Evolutionary conservation across 1,140 invertebrate species (phyloP), one percentile per base, ranked within the genome.

Genomic region (Geopemphigus sp.): DNA sequence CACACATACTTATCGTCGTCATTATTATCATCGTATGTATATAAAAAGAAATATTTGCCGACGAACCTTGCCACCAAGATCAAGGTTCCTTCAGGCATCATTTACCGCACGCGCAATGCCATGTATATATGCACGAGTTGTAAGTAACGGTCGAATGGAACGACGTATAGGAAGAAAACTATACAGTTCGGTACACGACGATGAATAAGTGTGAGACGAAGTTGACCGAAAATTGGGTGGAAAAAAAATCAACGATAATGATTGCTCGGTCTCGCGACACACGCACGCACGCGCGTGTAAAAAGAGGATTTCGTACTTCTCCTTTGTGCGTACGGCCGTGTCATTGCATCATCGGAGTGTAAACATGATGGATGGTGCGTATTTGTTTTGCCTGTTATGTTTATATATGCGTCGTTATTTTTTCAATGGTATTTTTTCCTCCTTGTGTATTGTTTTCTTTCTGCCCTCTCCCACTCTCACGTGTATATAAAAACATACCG

Each of bases 341-440:
- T 73, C 70, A 54, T 73, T 73, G 70, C 70, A 32, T 73, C 70
- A 73, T 54, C 70, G 50, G 15, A 73, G 53, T 73, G 70, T 54
- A 73, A 73, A 73, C 70, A 73, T n/a, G 70, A 56, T n/a, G 70
- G 70, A 73, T 50, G 22, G 53, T 29, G 70, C 5, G 70, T 73
- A 73, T 73, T 73, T 73, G 54, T 68, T 68, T 68, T 68, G 19
- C 39, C 39, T 11, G 63, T n/a, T n/a, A n/a, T n/a, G n/a, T n/a
- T n/a, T n/a, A n/a, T n/a, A n/a, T 45, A n/a, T 45, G 22, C 32
- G 26, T 64, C 22, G 32, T 68, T 45, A n/a, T 68, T 68, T n/a
- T 53, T 72, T 54, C 39, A 19, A 39, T 64, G 0, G 24, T 32
- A 32, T 64, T 17, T 32, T 73, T 54, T 56, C 26, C 26, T 29